Evolutionary conservation across 2,888 invertebrate genomes (phyloP), one percentile per base, ranked within the genome.

Genomic region (Entomobrya proxima): DNA sequence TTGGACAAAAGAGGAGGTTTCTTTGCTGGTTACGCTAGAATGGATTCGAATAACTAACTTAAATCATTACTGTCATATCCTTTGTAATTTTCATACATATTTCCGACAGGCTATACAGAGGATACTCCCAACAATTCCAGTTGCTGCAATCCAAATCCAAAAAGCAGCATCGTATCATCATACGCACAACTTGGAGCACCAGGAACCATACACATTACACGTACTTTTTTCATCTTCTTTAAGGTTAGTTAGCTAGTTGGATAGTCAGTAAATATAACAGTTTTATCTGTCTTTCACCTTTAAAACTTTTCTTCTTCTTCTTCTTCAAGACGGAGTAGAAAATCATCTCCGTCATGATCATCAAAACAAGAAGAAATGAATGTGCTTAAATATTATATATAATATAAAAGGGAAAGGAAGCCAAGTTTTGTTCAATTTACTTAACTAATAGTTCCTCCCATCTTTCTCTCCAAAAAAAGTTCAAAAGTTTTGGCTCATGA

Each of bases 11-110:
- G 18, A 74, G 18, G 74, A 55, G 75, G 74, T 55, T 35, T 30
- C 55, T 6, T 37, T 74, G 27, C 50, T 80, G 69, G 67, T 72
- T 69, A 27, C 78, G 61, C 52, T 72, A 69, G 52, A 84, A 78
- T 79, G 85, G 50, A 75, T 64, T 21, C 67, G 37, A 58, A 64
- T 85, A 85, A 85, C 85, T 85, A 72, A 85, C 85, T 85, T 85
- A 85, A 85, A 85, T 85, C 85, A 85, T 85, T 67, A 83, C 79
- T 64, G 75, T 79, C 79, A 85, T 79, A 55, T 64, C 52, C 75
- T 52, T 67, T 83, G 78, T 61, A 74, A 78, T 74, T 79, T 85
- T 61, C 85, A 78, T 85, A 72, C 72, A 72, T 67, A 67, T 67
- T 67, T 67, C 40, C 37, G 40, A 40, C 21, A 11, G 13, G 24